Evolutionary conservation across 2,888 invertebrate species (phyloP), one percentile per base, ranked within the genome.

Genomic region (Agrotis puta): DNA sequence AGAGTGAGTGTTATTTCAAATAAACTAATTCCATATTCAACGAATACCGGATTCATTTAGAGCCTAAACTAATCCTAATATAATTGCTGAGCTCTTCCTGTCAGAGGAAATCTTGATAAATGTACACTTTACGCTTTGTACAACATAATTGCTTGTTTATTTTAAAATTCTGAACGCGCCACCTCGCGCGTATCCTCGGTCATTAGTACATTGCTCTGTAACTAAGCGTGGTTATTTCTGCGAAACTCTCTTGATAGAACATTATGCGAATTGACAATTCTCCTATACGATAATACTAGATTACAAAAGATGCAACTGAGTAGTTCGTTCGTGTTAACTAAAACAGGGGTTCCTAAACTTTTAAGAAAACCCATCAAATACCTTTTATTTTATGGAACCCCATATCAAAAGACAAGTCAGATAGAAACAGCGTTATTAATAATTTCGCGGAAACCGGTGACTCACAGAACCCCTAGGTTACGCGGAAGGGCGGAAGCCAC

Each of bases 141-240:
- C 62, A 66, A 64, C 76, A 67, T 67, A 78, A 77, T 67, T 71
- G 64, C 66, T 73, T 69, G 71, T 72, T 76, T 77, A 74, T 69
- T 74, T 77, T 74, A 72, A 70, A 69, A 80, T 80, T 84, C 68
- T 57, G 65, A 66, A 56, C 74, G 70, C 68, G 48, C 48, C n/a
- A 1, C 11, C 39, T 39, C 39, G 39, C 39, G 39, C 39, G 62
- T 54, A 76, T 57, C 64, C 70, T 72, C 69, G 63, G 66, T 78
- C 68, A 73, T 85, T 85, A 78, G 74, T 78, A 70, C 74, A 74
- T 82, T 71, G 72, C 78, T 75, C 61, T 74, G 56, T 53, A 71
- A 67, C 33, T 48, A 67, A 67, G 64, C 70, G 58, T 68, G 58
- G 64, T 68, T 63, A 61, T 43, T 80, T 79, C 74, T 72, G 58